phyloP scores from a whole-genome alignment of 2,113 vertebrate species.

The Protomyctophum bolini region DNA sequence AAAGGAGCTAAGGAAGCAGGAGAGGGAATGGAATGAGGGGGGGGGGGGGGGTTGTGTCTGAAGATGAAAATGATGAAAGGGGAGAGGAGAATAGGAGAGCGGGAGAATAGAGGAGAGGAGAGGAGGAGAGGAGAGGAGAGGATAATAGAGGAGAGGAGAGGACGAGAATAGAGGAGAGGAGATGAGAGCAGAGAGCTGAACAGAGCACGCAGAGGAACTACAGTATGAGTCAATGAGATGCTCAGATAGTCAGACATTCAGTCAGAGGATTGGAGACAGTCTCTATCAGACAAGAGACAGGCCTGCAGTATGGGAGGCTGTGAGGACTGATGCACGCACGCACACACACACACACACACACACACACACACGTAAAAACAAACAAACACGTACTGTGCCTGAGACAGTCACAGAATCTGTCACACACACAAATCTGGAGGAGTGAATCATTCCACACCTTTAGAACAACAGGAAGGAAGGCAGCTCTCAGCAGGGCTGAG shows the following conservation, averaged over 20 bases:
- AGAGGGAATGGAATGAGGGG: not conserved
- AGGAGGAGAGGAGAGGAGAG: not conserved
- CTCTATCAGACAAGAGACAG: conserved; percentile 37
- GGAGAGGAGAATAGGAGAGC: too few relatives aligned
- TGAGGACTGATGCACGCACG: conserved; percentile 24
- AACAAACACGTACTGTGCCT: too few relatives aligned
- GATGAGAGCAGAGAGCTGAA: conserved; percentile 18
- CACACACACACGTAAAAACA: too few relatives aligned
- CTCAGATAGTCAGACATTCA: conserved; percentile 65
- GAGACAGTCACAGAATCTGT: too few relatives aligned
- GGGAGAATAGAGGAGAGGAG: not conserved
- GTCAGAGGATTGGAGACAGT: conserved; percentile 48
- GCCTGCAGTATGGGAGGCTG: conserved; percentile 46
- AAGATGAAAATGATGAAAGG: conserved; percentile 22
- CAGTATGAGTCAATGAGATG: conserved; percentile 53
- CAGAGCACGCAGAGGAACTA: not conserved
- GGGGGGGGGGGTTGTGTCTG: conserved; percentile 21
- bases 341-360: too few relatives aligned
- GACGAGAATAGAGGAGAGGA: conserved; percentile 20
- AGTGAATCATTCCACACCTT: conserved; percentile 49
- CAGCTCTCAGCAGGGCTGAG: conserved; percentile 47
- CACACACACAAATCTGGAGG: conserved; percentile 15
- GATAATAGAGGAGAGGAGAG: not conserved
- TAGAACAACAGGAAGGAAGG: conserved; percentile 44
- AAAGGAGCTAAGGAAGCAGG: conserved; percentile 3